phyloP scores from a whole-genome alignment of 2,888 invertebrate species.

The Amblyjoppa fuscipennis region DNA sequence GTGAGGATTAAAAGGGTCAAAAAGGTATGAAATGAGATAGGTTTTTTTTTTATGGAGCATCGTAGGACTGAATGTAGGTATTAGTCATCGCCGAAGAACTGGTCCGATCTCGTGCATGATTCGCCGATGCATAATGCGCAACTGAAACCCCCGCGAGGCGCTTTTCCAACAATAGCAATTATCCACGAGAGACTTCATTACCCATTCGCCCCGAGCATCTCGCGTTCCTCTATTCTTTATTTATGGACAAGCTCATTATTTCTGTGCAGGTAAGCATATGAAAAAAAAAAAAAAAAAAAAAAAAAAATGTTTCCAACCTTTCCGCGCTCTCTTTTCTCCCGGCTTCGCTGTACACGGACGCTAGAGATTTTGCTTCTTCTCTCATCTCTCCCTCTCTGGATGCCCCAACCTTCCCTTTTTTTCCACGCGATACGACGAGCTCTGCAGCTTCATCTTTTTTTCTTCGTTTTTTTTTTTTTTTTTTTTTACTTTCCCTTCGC shows the following conservation, averaged over 20 bases:
- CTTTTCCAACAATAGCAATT: constrained; percentile 82
- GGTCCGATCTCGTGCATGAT: constrained; percentile 63
- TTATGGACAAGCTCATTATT: constrained; percentile 85
- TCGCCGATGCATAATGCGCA: constrained; percentile 50
- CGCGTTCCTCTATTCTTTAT: constrained; percentile 82
- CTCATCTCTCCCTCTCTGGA: constrained; percentile 16
- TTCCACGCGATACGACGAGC: constrained; percentile 1
- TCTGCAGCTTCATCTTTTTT: constrained; percentile 24
- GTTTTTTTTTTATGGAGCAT: background rate
- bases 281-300: constrained; percentile 75
- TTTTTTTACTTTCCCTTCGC: constrained; percentile 5
- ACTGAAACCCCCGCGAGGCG: constrained; percentile 59
- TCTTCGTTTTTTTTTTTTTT: constrained; percentile 21
- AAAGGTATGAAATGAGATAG: background rate
- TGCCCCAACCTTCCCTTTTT: background rate
- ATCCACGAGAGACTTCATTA: constrained; percentile 84
- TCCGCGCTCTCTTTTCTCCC: constrained; percentile 67
- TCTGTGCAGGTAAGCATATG: constrained; percentile 85
- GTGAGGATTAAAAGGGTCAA: background rate
- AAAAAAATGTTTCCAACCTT: constrained; percentile 70
- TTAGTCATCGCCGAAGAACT: constrained; percentile 20
- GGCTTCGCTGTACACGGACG: constrained; percentile 13
- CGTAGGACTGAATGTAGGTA: background rate
- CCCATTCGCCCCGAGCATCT: constrained; percentile 80
- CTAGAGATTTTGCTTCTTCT: constrained; percentile 36